Base-by-base conservation (phyloP, 2,113 vertebrate species). In the Egretta garzetta region DNA sequence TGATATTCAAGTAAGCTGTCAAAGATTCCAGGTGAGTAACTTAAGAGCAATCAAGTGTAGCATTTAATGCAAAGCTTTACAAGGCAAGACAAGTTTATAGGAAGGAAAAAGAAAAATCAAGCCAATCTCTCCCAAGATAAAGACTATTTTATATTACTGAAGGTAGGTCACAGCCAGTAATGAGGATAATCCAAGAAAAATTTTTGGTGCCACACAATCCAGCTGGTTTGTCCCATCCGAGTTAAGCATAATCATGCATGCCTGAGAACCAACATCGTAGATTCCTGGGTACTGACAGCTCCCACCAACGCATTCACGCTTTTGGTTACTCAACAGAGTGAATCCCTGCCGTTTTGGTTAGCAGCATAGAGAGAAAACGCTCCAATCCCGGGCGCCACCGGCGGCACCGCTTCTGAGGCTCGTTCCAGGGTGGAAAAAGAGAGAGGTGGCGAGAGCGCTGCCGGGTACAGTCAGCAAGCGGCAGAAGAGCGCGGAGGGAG, bases 1-100 rank as follows among this genome's bases (percentile, higher is more conserved):
- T 21, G 37, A 76, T 43, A 91, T 39, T 85, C 86, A 73, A 70
- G 86, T 76, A 88, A 94, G 70, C 84, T 23, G 84, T 58, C 84
- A 94, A 56, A 85, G 80, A 91, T 76, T 96, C 59, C 89, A 85
- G 70, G n/a, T 87, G 84, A 94, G 64, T 27, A 89, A 50, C 59
- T 94, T 62, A 82, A 5, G 2, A 94, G 62, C 91, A 93, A 93
- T 80, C 76, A 90, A 82, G 88, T 64, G 77, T 77, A 88, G 87
- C 93, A 93, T 87, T 96, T 91, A 96, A 96, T 94, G 81, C 81
- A 91, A 91, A 97, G 89, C 76, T 91, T 96, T 76, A 95, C 89
- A 86, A 43, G 83, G 91, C 77, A 89, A 88, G 76, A 95, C 86
- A 92, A 89, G 64, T 89, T 80, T 56, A 67, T 93, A 87, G 53